These are phyloP conservation scores for Lepus townsendii DNA, from an alignment of 2,797 vertebrate genomes.

Conservation along the genomic window DNA sequence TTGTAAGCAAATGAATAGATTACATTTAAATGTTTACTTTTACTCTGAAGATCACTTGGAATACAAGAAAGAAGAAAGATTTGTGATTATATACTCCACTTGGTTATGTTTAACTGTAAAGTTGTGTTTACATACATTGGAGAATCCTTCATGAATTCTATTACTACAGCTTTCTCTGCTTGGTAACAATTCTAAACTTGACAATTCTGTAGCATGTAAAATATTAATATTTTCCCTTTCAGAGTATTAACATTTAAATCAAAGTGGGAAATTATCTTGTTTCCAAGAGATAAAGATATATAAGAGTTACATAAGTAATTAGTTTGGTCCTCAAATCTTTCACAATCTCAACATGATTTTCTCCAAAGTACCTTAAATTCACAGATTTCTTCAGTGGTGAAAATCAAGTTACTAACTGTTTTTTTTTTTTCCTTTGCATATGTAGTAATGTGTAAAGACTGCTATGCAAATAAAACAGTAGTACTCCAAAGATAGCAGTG, in stretches of 20 bases:
- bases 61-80: conserved; percentile 7
- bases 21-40: neutral
- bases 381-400: neutral
- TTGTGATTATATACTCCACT: neutral
- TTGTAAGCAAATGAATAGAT: neutral
- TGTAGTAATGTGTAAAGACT: neutral
- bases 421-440: neutral
- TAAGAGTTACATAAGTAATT: neutral
- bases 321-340: neutral
- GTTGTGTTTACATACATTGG: neutral
- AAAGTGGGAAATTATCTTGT: neutral
- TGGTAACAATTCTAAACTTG: conserved; percentile 27
- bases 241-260: conserved; percentile 31
- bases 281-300: neutral
- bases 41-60: neutral
- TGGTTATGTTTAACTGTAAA: neutral
- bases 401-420: neutral
- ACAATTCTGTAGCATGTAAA: conserved; percentile 8
- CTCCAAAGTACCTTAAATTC: neutral
- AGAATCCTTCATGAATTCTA: conserved; percentile 1
- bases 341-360: neutral
- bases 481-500: neutral
- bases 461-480: neutral
- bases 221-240: conserved; percentile 23
- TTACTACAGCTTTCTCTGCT: neutral